Evolutionary conservation across 2,113 vertebrate genomes (phyloP), one percentile per base, ranked within the genome.

Genomic region (Paradoxurus hermaphroditus): DNA sequence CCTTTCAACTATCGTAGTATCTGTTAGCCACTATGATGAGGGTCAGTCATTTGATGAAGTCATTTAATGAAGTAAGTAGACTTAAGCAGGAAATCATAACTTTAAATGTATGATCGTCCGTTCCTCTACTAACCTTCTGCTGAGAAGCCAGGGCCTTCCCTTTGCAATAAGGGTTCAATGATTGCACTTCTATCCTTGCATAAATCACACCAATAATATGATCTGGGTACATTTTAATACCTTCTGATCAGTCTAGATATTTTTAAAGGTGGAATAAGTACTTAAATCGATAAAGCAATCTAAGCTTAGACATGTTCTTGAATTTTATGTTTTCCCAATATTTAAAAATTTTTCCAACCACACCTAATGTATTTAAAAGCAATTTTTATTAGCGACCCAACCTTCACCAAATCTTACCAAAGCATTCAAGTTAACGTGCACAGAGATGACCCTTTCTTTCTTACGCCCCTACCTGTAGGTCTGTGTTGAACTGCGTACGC

Each of bases 321-420:
- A 78, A 89, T 79, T 89, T 56, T 75, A 25, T 29, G 46, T 67
- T 92, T 89, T 51, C 59, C 13, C 39, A 46, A 0, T 49, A 93
- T 75, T 90, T 88, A 44, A 25, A 21, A n/a, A 91, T 91, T 93
- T 94, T 73, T 81, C 16, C 36, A 88, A 92, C 18, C 63, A 91
- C 5, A 67, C 14, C 46, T 46, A 44, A 75, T 46, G 49, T 51
- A 85, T 68, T 70, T 29, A 81, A 89, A 93, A 77, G 62, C 63
- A 92, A 34, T 73, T 96, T 84, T 86, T 77, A 85, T 34, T 39
- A 79, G 84, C 7, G 14, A 79, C 7, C 77, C 44, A 29, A 46
- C 3, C 4, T 34, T 62, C 34, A 65, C 77, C 56, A 49, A 63
- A 56, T 91, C 44, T 87, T 77, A 75, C 16, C 68, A 95, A 94